These are phyloP conservation scores for Leistus spinibarbis DNA, from an alignment of 2,888 invertebrate genomes.

Conservation along the genomic window DNA sequence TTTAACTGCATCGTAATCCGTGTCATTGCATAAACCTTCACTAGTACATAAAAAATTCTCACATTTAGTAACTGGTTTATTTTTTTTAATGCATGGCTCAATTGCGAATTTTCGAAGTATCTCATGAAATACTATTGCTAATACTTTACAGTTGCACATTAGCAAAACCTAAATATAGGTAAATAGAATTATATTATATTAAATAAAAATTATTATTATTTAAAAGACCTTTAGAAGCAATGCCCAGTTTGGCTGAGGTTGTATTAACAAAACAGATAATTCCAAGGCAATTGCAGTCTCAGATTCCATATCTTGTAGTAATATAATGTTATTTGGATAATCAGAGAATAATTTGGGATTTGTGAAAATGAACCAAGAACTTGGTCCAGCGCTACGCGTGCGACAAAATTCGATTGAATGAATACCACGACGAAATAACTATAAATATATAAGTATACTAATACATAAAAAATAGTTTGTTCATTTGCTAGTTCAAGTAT, in stretches of 20 bases:
- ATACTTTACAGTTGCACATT: slow-evolving; percentile 72
- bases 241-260: slow-evolving; percentile 81
- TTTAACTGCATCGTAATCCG: slow-evolving; percentile 43
- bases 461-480: too few species aligned
- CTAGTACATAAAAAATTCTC: slow-evolving; percentile 74
- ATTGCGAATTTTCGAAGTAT: slow-evolving; percentile 60
- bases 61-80: slow-evolving; percentile 57
- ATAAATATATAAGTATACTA: slow-evolving; percentile 34
- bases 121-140: slow-evolving; percentile 63
- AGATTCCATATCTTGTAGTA: slow-evolving; percentile 61
- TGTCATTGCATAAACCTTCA: slow-evolving; percentile 61
- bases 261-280: slow-evolving; percentile 71
- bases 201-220: not conserved
- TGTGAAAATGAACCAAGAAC: slow-evolving; percentile 74
- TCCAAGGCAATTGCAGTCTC: slow-evolving; percentile 72
- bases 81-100: slow-evolving; percentile 34
- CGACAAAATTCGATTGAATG: slow-evolving; percentile 63
- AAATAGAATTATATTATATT: not conserved
- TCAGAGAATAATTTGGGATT: slow-evolving; percentile 66
- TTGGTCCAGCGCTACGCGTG: slow-evolving; percentile 62
- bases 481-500: too few species aligned
- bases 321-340: slow-evolving; percentile 55
- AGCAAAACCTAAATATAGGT: slow-evolving; percentile 65
- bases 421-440: slow-evolving; percentile 64
- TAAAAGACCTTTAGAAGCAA: slow-evolving; percentile 71